phyloP scores from a whole-genome alignment of 2,113 vertebrate genomes.

The Varanus salvator region DNA sequence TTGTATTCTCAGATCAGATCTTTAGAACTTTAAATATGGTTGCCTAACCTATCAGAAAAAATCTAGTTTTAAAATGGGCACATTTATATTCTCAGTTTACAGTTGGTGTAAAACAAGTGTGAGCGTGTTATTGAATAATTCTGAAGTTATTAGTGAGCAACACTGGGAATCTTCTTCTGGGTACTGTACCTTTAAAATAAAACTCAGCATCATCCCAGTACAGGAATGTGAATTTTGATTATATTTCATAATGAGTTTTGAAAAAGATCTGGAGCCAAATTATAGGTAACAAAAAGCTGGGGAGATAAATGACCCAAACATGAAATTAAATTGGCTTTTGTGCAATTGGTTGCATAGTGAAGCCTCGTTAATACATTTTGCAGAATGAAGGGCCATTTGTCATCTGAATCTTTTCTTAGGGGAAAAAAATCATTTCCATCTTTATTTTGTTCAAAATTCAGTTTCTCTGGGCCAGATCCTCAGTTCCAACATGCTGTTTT shows the following conservation, averaged over 20 bases:
- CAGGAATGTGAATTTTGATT: constrained; percentile 74
- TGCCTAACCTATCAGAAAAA: neutral
- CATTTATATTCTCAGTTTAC: constrained; percentile 19
- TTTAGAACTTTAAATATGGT: neutral
- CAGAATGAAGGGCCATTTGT: constrained; percentile 70
- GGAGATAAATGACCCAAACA: constrained; percentile 73
- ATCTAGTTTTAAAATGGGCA: neutral
- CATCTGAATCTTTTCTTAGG: constrained; percentile 61
- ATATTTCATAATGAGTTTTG: constrained; percentile 75
- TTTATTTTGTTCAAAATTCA: constrained; percentile 70
- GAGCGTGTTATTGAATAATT: neutral
- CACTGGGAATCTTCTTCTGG: constrained; percentile 14
- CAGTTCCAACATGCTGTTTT: constrained; percentile 12
- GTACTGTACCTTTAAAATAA: constrained; percentile 33
- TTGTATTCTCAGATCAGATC: neutral
- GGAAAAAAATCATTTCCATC: constrained; percentile 47
- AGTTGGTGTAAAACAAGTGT: neutral
- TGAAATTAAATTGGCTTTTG: constrained; percentile 75
- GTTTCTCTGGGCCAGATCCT: constrained; percentile 53
- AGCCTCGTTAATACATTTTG: constrained; percentile 75
- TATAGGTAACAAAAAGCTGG: constrained; percentile 72
- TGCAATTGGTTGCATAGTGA: constrained; percentile 73
- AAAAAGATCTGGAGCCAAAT: constrained; percentile 73
- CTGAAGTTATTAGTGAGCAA: neutral
- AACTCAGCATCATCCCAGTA: neutral